These are phyloP conservation scores for Rhimphoctona megacephalus DNA, from an alignment of 2,888 invertebrate species.

Conservation along the genomic window DNA sequence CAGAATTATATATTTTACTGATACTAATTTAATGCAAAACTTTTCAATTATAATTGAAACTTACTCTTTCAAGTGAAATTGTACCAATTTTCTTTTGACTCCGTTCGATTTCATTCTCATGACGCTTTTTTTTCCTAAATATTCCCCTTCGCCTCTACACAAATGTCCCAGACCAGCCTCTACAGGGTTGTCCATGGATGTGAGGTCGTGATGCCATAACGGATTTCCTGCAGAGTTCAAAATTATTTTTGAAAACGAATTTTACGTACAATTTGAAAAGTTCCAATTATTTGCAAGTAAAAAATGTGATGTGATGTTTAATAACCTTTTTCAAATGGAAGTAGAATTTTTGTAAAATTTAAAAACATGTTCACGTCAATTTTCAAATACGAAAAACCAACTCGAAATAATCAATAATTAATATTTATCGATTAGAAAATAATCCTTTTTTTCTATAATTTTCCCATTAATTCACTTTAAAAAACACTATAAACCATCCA, in stretches of 20 bases:
- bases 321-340: background rate
- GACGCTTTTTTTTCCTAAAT: constrained; percentile 91
- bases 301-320: background rate
- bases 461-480: too few relatives aligned
- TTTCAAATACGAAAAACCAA: too few relatives aligned
- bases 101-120: constrained; percentile 89
- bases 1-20: constrained; percentile 18
- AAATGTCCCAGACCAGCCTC: constrained; percentile 93
- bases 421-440: too few relatives aligned
- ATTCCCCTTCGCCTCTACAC: constrained; percentile 92
- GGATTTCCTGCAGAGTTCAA: constrained; percentile 88
- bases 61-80: constrained; percentile 89
- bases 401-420: too few relatives aligned
- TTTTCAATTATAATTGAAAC: constrained; percentile 74
- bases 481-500: too few relatives aligned
- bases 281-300: background rate
- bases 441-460: too few relatives aligned
- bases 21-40: background rate
- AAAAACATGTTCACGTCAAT: too few relatives aligned
- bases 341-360: too few relatives aligned
- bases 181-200: constrained; percentile 93
- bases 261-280: background rate
- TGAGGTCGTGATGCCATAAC: constrained; percentile 93
- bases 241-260: constrained; percentile 58
- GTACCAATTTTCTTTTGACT: constrained; percentile 90